These are phyloP conservation scores for Oreochromis spilurus DNA, from an alignment of 2,113 vertebrate species.

Conservation along the genomic window DNA sequence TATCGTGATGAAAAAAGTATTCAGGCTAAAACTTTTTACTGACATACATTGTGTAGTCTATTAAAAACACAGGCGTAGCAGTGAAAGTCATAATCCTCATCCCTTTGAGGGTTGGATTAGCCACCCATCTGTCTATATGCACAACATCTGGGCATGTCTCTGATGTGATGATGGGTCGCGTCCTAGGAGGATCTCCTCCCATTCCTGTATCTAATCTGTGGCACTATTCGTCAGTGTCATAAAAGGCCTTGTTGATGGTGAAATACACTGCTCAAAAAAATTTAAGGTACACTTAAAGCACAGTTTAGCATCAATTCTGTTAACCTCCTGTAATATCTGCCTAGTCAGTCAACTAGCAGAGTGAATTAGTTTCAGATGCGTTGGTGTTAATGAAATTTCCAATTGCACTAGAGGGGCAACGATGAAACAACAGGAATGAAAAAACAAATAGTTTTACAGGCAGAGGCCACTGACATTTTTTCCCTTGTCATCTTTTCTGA, in stretches of 20 bases:
- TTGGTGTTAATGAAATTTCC: not conserved
- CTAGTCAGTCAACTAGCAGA: not conserved
- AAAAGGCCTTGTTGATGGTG: not conserved
- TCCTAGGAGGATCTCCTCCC: not conserved
- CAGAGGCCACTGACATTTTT: accelerated
- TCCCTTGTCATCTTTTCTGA: not conserved
- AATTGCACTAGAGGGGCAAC: not conserved
- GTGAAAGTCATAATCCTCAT: not conserved
- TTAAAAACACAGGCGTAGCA: not conserved
- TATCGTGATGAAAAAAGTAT: not conserved
- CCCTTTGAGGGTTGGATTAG: not conserved
- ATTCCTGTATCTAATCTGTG: not conserved
- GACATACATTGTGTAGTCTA: not conserved
- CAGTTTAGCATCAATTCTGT: not conserved
- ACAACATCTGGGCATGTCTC: not conserved
- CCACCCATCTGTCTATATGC: not conserved
- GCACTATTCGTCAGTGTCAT: not conserved
- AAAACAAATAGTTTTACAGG: not conserved
- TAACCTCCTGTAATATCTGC: not conserved
- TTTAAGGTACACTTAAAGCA: not conserved
- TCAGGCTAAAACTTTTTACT: not conserved
- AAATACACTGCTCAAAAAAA: not conserved
- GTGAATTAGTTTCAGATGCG: not conserved
- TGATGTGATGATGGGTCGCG: not conserved
- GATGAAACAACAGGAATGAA: not conserved